Percentiles rank a stretch among this genome's conserved stretches.
Conservation (phyloP, 2,888 invertebrate genomes). For the Mythimna impura region DNA sequence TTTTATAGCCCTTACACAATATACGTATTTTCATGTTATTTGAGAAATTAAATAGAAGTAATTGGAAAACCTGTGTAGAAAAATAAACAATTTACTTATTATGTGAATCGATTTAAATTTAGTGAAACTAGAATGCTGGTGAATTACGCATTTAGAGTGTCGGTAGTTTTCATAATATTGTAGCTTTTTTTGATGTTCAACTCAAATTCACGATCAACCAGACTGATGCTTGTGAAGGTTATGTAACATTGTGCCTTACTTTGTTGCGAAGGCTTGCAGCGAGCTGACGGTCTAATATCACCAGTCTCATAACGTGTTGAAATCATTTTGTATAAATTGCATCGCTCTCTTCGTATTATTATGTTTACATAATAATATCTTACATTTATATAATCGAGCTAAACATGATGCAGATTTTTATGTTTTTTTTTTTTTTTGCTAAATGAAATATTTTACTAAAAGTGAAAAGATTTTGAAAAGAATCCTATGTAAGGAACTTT, state of each 20-base stretch:
- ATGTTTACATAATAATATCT: constrained; percentile 28
- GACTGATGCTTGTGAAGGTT: constrained; percentile 36
- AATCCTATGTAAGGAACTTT: constrained; percentile 13
- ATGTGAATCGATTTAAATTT: background rate
- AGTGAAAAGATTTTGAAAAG: constrained; percentile 1
- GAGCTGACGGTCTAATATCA: constrained; percentile 14
- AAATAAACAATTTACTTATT: background rate
- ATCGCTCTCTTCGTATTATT: constrained; percentile 42
- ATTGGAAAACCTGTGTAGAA: background rate
- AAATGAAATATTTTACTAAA: constrained; percentile 36
- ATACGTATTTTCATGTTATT: background rate
- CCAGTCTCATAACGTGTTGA: constrained; percentile 8
- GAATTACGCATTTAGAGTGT: constrained; percentile 22
- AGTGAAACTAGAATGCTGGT: background rate
- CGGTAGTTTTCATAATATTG: constrained; percentile 1
- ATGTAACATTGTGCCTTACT: constrained; percentile 50
- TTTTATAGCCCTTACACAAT: too few species aligned
- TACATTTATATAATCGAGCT: constrained; percentile 20
- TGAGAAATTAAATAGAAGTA: background rate
- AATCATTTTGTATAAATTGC: background rate
- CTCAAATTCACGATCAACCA: constrained; percentile 13
- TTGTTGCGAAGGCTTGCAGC: constrained; percentile 22
- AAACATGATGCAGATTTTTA: constrained; percentile 6
- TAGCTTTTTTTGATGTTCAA: constrained; percentile 16
- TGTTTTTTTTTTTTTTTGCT: too few species aligned